These are phyloP conservation scores for Paramacrobiotus metropolitanus DNA, from an alignment of 1,140 invertebrate genomes.

Conservation along the genomic window DNA sequence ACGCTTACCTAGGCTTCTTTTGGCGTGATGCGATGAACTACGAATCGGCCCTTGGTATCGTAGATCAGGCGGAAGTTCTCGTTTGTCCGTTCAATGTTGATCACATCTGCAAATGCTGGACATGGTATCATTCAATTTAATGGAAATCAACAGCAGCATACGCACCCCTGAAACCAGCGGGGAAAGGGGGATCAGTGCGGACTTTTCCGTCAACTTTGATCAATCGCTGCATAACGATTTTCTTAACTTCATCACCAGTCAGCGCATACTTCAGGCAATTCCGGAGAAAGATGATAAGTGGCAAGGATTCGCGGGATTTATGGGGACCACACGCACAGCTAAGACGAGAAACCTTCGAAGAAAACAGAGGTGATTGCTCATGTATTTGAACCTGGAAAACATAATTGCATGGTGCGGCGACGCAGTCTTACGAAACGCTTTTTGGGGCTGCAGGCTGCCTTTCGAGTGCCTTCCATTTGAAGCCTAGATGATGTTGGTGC, in stretches of 20 bases:
- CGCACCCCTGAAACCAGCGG: conserved; percentile 95
- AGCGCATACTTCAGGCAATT: conserved; percentile 95
- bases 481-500: too few species aligned
- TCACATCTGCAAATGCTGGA: conserved; percentile 57
- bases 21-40: conserved; percentile 80
- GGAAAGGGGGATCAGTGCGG: conserved; percentile 84
- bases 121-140: conserved; percentile 6
- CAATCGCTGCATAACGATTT: conserved; percentile 91
- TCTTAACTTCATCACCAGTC: conserved; percentile 81
- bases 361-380: too few species aligned
- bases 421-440: too few species aligned
- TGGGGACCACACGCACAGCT: conserved; percentile 93
- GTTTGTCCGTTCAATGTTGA: conserved; percentile 89
- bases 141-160: conserved; percentile 13
- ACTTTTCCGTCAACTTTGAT: conserved; percentile 98
- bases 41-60: conserved; percentile 94
- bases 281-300: conserved; percentile 80
- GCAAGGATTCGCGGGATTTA: conserved; percentile 85
- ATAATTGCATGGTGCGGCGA: too few species aligned
- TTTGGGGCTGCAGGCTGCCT: too few species aligned
- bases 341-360: conserved; percentile 52
- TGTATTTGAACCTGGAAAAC: too few species aligned
- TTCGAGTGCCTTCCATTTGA: too few species aligned
- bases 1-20: conserved; percentile 91
- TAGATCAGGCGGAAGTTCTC: conserved; percentile 94